These are phyloP conservation scores for Notolabrus celidotus DNA, from an alignment of 2,797 vertebrate species.

Conservation along the genomic window DNA sequence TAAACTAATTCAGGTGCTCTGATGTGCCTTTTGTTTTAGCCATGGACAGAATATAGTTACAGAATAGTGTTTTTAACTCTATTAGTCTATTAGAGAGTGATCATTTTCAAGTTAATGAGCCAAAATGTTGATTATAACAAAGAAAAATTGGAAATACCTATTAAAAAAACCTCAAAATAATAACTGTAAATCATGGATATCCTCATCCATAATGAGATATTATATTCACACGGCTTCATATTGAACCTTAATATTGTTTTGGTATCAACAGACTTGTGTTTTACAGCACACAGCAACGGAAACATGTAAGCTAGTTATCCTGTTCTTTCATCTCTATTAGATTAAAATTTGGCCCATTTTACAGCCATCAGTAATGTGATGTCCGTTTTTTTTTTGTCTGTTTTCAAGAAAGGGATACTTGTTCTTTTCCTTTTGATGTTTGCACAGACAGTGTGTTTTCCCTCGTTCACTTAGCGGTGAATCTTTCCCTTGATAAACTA, in stretches of 20 bases:
- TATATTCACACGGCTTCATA: not conserved
- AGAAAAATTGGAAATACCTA: not conserved
- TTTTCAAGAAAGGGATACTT: not conserved
- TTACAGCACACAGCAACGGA: not conserved
- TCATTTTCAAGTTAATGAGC: not conserved
- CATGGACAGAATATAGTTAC: too few relatives aligned
- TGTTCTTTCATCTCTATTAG: not conserved
- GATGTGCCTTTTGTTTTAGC: slow-evolving; percentile 6
- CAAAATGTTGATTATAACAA: not conserved
- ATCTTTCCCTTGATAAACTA: not conserved
- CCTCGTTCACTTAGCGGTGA: not conserved
- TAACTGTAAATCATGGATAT: not conserved
- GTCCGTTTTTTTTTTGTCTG: not conserved
- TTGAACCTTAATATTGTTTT: not conserved
- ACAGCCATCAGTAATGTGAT: not conserved
- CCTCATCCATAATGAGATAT: not conserved
- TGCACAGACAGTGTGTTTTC: not conserved
- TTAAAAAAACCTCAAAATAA: not conserved
- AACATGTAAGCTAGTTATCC: not conserved
- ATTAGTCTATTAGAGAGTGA: not conserved
- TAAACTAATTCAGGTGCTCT: not conserved
- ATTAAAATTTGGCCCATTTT: not conserved
- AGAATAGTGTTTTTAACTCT: not conserved
- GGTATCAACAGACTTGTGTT: not conserved
- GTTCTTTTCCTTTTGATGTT: not conserved